Conservation (phyloP, 2,113 vertebrate genomes). For the Rhabdomys dilectus region DNA sequence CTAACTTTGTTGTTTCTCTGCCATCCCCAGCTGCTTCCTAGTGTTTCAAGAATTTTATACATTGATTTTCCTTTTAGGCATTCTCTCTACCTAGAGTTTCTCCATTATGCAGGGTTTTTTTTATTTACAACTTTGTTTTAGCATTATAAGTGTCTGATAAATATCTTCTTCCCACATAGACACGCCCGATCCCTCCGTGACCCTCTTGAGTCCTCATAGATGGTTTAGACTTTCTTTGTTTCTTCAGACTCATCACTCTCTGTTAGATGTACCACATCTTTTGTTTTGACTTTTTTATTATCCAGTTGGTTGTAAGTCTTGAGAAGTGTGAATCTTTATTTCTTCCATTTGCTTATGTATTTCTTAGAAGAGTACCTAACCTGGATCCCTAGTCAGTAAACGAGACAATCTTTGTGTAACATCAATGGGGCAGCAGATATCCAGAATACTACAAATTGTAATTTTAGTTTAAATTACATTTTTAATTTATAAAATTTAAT, state of each 20-base stretch:
- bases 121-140: background rate
- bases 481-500: too few species aligned
- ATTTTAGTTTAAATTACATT: slow-evolving; percentile 26
- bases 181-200: rapidly evolving
- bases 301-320: background rate
- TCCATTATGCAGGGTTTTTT: background rate
- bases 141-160: background rate
- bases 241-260: background rate
- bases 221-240: background rate
- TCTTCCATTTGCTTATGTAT: background rate
- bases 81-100: background rate
- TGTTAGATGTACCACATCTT: background rate
- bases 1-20: background rate
- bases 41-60: background rate
- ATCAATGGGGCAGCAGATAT: background rate
- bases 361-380: background rate
- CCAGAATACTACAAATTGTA: background rate
- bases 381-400: background rate
- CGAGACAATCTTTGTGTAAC: background rate
- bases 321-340: background rate
- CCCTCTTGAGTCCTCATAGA: background rate
- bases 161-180: background rate
- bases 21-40: background rate
- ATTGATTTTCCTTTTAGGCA: background rate
- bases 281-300: background rate